These are phyloP conservation scores for Steinernema khuongi DNA, from an alignment of 1,140 invertebrate genomes.

Conservation along the genomic window DNA sequence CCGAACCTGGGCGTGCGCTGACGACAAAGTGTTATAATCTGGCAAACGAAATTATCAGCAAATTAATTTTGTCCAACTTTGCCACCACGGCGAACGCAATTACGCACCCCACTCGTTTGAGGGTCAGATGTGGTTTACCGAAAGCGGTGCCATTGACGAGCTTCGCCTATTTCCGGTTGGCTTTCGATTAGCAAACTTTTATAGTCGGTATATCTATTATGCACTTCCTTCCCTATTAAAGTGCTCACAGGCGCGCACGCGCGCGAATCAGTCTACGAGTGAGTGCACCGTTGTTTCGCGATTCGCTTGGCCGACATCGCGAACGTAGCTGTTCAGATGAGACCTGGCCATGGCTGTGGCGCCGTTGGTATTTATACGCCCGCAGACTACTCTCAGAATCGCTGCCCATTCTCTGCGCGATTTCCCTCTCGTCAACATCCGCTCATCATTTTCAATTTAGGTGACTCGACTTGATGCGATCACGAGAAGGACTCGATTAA, in stretches of 20 bases:
- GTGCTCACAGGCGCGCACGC: not conserved
- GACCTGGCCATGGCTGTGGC: no score
- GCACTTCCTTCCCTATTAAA: slow-evolving; percentile 15
- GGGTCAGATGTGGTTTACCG: slow-evolving; percentile 6
- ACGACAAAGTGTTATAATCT: not conserved
- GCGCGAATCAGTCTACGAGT: not conserved
- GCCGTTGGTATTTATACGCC: no score
- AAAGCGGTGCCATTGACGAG: no score
- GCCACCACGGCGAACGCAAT: slow-evolving; percentile 10
- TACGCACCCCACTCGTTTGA: not conserved
- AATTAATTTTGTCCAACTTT: not conserved
- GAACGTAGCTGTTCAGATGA: not conserved
- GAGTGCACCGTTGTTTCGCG: not conserved
- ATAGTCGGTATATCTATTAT: slow-evolving; percentile 13
- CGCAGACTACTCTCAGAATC: not conserved
- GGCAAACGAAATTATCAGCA: not conserved
- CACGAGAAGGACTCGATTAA: not conserved
- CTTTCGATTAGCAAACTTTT: slow-evolving; percentile 9
- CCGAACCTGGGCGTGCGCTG: no score
- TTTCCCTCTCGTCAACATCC: not conserved
- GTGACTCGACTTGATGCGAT: not conserved
- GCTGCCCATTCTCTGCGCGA: not conserved
- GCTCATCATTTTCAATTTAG: slow-evolving; percentile 13
- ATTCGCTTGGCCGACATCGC: not conserved
- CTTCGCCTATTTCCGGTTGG: slow-evolving; percentile 1